Evolutionary conservation across 2,113 vertebrate genomes (phyloP), one percentile per base, ranked within the genome.

Genomic region (Gorsachius goisagi): DNA sequence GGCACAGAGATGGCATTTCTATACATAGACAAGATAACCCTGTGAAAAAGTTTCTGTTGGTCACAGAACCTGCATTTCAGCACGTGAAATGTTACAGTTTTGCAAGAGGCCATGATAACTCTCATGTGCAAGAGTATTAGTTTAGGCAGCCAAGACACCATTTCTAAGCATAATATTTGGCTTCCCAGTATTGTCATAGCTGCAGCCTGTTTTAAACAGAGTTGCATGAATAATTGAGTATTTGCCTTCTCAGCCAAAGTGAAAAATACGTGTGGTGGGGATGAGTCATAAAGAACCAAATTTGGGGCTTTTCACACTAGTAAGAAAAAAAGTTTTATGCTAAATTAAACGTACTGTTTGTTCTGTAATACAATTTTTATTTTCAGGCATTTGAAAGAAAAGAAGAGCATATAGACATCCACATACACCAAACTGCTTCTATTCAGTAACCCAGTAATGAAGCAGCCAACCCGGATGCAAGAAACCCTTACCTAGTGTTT

Each of bases 211-310:
- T 78, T 56, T 95, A 44, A 87, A 80, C 72, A 85, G 56, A 67
- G 30, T 60, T 85, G 39, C 77, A 92, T 97, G 93, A 96, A 95
- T 97, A 93, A 95, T 68, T 95, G 84, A 95, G 27, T 91, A 95
- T 96, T 95, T 95, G 87, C 64, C 49, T 96, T 89, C 73, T 89
- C 80, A 95, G 60, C 22, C 89, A 82, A 92, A 92, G 69, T 91
- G 64, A 94, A 93, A 95, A 95, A 93, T 92, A 75, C 69, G 47
- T 83, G 79, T 95, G 79, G 89, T 94, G 66, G 56, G 89, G 92
- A 82, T 95, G 86, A 95, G 47, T 95, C 91, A 92, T 85, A 89
- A 87, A 77, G 62, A 91, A 89, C 47, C 73, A 95, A 94, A 92
- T 59, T 33, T 11, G 15, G 78, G 47, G 53, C 91, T 94, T 91